Evolutionary conservation across 2,797 vertebrate species (phyloP).

Genomic region (Dallia pectoralis): DNA sequence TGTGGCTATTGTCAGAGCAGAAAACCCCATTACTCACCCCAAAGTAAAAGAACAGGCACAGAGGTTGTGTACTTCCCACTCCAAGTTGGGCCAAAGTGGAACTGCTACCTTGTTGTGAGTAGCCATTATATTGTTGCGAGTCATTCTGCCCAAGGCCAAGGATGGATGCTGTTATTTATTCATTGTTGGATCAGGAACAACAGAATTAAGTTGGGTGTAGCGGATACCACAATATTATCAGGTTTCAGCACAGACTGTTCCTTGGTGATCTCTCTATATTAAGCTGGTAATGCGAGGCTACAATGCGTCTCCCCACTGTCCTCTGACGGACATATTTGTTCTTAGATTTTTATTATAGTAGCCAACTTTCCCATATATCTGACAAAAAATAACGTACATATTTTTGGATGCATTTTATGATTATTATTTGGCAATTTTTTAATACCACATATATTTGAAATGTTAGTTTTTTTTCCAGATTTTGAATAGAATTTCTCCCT

Average conservation of each 20-base stretch:
- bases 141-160: background rate
- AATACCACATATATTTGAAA: too few relatives aligned
- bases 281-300: background rate
- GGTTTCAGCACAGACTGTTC: background rate
- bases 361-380: background rate
- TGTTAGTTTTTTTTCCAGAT: too few relatives aligned
- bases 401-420: too few relatives aligned
- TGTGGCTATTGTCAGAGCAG: conserved; percentile 59
- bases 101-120: conserved; percentile 13
- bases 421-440: too few relatives aligned
- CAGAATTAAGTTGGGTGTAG: background rate
- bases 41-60: conserved; percentile 47
- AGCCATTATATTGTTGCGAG: background rate
- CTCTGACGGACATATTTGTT: background rate
- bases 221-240: background rate
- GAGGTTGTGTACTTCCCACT: conserved; percentile 58
- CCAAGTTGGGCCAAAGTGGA: conserved; percentile 56
- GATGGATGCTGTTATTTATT: background rate
- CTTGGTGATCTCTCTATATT: background rate
- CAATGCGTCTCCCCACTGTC: background rate
- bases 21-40: conserved; percentile 54
- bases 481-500: background rate
- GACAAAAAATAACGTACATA: too few relatives aligned
- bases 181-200: background rate
- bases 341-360: background rate